phyloP scores from a whole-genome alignment of 2,113 vertebrate species.

The Vicugna pacos region DNA sequence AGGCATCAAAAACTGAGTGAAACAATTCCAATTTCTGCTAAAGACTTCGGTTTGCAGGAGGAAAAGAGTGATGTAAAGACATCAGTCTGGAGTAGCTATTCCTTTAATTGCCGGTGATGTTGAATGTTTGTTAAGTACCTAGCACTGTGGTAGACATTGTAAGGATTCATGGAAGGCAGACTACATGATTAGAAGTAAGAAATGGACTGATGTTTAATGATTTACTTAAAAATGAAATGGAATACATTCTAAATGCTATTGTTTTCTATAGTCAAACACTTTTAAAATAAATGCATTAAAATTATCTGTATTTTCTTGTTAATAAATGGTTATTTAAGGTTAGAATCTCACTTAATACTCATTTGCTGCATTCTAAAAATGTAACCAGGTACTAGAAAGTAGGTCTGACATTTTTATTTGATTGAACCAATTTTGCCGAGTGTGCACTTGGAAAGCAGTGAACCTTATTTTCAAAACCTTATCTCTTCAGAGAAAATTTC shows the following conservation, averaged over 20 bases:
- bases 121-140: neutral
- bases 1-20: neutral
- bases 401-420: neutral
- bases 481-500: neutral
- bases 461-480: slow-evolving; percentile 28
- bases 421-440: slow-evolving; percentile 19
- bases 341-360: neutral
- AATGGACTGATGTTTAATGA: neutral
- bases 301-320: slow-evolving; percentile 34
- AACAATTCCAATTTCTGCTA: neutral
- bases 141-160: neutral
- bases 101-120: slow-evolving; percentile 4
- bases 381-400: neutral
- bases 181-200: neutral
- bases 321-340: neutral
- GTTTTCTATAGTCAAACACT: slow-evolving; percentile 1
- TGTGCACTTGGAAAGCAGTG: neutral
- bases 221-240: slow-evolving; percentile 22
- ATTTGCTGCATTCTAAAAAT: slow-evolving; percentile 5
- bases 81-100: neutral
- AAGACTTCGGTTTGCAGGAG: neutral
- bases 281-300: slow-evolving; percentile 29
- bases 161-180: neutral
- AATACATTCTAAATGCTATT: neutral
- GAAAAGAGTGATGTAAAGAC: neutral